phyloP scores from a whole-genome alignment of 2,113 vertebrate species.

The Carlito syrichta region DNA sequence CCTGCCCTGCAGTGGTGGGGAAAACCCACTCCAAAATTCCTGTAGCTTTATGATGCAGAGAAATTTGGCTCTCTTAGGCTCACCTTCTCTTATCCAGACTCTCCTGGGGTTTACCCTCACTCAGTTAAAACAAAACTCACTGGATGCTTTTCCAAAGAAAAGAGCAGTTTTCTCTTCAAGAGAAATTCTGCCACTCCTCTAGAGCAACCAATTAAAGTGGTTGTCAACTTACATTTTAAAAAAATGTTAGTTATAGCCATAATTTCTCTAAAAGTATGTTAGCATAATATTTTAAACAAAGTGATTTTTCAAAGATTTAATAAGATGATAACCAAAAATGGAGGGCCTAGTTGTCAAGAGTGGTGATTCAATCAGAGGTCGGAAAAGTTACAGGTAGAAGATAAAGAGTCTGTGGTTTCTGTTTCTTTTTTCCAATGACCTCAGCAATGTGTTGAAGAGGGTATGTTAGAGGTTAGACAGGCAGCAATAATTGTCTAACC shows the following conservation, averaged over 20 bases:
- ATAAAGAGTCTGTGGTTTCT: not conserved
- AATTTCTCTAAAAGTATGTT: conserved; percentile 25
- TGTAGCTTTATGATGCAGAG: conserved; percentile 48
- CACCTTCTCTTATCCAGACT: not conserved
- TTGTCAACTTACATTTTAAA: not conserved
- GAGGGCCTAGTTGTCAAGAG: not conserved
- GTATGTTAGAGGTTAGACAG: not conserved
- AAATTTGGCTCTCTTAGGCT: conserved; percentile 28
- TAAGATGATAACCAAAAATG: not conserved
- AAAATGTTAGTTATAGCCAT: not conserved
- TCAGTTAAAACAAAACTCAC: not conserved
- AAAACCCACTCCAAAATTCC: conserved; percentile 52
- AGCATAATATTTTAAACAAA: conserved; percentile 7
- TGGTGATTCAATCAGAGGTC: not conserved
- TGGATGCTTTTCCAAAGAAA: conserved; percentile 26
- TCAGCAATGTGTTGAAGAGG: not conserved
- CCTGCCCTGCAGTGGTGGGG: not conserved
- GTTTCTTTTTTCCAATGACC: not conserved
- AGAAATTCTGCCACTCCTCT: not conserved
- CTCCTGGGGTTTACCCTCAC: not conserved
- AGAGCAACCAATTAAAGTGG: not conserved
- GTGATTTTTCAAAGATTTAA: not conserved
- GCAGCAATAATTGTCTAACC: not conserved
- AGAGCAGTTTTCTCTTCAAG: conserved; percentile 31
- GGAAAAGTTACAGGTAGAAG: not conserved